These are phyloP conservation scores for Sebastes oblongus DNA, from an alignment of 2,797 vertebrate genomes.

Conservation along the genomic window DNA sequence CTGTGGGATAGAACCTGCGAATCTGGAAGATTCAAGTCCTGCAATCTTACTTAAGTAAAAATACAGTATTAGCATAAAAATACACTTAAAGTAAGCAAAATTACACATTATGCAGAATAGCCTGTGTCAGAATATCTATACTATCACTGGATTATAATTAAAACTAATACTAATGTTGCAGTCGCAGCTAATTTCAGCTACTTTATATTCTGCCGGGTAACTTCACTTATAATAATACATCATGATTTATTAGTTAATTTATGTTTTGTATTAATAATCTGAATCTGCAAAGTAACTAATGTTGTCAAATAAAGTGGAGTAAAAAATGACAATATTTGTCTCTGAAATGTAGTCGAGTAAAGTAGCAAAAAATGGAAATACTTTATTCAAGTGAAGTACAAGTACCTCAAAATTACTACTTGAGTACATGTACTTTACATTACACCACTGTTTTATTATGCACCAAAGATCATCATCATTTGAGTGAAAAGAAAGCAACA, in stretches of 20 bases:
- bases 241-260: fast-evolving
- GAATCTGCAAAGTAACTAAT: too few species aligned
- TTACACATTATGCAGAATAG: background rate
- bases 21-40: background rate
- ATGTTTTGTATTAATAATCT: too few species aligned
- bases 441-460: background rate
- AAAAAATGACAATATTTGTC: too few species aligned
- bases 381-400: too few species aligned
- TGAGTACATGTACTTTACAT: background rate
- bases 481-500: background rate
- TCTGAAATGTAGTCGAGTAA: too few species aligned
- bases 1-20: too few species aligned
- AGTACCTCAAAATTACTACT: too few species aligned
- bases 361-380: too few species aligned
- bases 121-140: background rate
- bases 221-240: too few species aligned
- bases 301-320: too few species aligned
- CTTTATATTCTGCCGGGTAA: too few species aligned
- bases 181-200: fast-evolving
- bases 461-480: background rate
- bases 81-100: background rate
- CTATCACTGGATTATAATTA: background rate
- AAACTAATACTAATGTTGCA: background rate
- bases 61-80: background rate
- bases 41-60: background rate